Conservation (phyloP, 2,797 vertebrate species). For the Graptemys geographica region DNA sequence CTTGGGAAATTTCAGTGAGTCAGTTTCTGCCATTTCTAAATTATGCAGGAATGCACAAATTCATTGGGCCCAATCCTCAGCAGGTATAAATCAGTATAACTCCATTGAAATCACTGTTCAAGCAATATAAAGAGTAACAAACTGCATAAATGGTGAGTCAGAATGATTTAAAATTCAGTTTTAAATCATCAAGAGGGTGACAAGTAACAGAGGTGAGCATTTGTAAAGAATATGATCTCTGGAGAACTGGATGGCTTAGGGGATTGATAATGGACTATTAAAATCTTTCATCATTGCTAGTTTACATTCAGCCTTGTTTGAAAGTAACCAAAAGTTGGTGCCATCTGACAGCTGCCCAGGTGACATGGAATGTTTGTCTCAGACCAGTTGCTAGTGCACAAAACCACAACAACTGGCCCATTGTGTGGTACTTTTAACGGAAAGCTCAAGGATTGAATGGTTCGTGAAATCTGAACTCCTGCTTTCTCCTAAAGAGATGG, state of each 20-base stretch:
- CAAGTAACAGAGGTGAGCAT: no score
- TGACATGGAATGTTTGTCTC: neutral
- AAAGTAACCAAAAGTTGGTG: neutral
- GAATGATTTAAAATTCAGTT: no score
- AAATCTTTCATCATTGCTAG: no score
- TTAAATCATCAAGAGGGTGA: no score
- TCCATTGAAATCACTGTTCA: neutral
- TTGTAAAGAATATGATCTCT: no score
- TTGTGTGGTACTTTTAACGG: neutral
- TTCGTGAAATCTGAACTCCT: neutral
- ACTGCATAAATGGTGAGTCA: neutral
- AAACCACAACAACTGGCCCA: neutral
- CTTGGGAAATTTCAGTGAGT: fast-evolving
- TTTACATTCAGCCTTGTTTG: no score
- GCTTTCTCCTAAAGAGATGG: neutral
- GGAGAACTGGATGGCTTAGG: no score
- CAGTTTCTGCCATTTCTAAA: neutral
- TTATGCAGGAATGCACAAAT: neutral
- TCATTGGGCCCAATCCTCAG: fast-evolving
- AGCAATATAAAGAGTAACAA: neutral
- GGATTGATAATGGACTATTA: no score
- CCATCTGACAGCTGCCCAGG: neutral
- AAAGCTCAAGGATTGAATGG: neutral
- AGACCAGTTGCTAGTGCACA: neutral
- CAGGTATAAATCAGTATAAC: fast-evolving